Base-by-base conservation (phyloP, 2,113 vertebrate genomes). In the Globicephala melas region DNA sequence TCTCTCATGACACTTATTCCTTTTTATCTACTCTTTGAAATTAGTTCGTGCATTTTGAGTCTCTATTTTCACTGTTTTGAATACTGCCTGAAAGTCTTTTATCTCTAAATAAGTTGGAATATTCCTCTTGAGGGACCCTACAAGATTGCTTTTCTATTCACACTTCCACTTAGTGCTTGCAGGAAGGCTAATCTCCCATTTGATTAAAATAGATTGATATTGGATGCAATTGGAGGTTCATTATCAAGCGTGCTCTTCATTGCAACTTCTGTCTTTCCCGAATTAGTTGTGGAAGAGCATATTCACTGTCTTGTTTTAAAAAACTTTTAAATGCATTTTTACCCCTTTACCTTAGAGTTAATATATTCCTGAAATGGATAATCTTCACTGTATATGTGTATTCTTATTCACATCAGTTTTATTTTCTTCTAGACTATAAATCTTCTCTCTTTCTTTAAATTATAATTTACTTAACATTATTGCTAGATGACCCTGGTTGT, bases 161-260 rank as follows among this genome's bases (percentile, higher is more conserved):
- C 96, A 92, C 68, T 80, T 95, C 5, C 50, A 31, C 50, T 83
- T 74, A 58, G 17, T 86, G 36, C 67, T 91, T 8, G 53, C 68
- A 97, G 68, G n/a, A 28, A 74, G 96, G 36, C 94, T 96, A 95
- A 88, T 96, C 17, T 97, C 92, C 20, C 1, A 6, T 38, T 80
- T 91, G 80, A 90, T 97, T 98, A 55, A 96, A 97, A 95, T 53
- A 97, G 38, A 95, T 28, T 94, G 47, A 55, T 67, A 88, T 63
- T 67, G 26, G 41, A 74, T 96, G 41, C 53, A 74, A 25, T 62
- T 93, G 31, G 70, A 93, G 18, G n/a, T 94, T 98, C 96, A 81
- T 97, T 79, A 41, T 91, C 94, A 63, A 5, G 1, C 41, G 70
- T 97, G 11, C 31, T 94, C 36, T 93, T 97, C 12, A 36, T 93